A percentile compares a stretch with the other conserved stretches of the same genome.
phyloP scores from a whole-genome alignment of 2,113 vertebrate species.

The Capreolus pygargus region DNA sequence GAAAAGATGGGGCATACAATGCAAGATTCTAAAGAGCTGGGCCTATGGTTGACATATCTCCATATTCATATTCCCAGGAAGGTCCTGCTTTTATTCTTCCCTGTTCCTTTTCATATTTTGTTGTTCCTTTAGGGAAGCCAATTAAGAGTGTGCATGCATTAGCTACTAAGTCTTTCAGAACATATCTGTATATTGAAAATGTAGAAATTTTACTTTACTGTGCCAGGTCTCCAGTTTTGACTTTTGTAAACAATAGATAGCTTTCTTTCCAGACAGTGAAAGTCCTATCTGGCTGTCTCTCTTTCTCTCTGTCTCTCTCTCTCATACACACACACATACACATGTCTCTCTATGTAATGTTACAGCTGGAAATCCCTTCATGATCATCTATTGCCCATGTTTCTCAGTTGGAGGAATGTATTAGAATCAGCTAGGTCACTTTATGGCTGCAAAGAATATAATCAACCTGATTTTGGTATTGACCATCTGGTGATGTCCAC shows the following conservation, averaged over 20 bases:
- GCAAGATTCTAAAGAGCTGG: not conserved
- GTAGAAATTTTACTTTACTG: not conserved
- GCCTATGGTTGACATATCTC: not conserved
- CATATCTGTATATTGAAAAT: not conserved
- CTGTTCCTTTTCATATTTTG: not conserved
- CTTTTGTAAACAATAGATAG: not conserved
- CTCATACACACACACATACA: not conserved
- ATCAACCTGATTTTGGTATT: not conserved
- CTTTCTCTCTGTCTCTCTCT: not conserved
- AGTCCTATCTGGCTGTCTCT: not conserved
- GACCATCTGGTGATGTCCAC: not conserved
- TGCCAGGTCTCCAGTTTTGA: not conserved
- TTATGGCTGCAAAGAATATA: not conserved
- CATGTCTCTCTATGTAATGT: not conserved
- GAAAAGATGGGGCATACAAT: not conserved
- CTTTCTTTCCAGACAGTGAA: not conserved
- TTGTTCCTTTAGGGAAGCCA: conserved; percentile 1
- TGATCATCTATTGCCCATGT: not conserved
- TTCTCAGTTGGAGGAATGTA: not conserved
- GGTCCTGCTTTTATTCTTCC: not conserved
- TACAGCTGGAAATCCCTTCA: not conserved
- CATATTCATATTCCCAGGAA: not conserved
- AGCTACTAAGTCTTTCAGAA: not conserved
- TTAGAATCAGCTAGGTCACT: not conserved
- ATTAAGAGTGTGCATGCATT: not conserved